Evolutionary conservation across 2,113 vertebrate genomes (phyloP), one percentile per base, ranked within the genome.

Genomic region (Kobus ellipsiprymnus): DNA sequence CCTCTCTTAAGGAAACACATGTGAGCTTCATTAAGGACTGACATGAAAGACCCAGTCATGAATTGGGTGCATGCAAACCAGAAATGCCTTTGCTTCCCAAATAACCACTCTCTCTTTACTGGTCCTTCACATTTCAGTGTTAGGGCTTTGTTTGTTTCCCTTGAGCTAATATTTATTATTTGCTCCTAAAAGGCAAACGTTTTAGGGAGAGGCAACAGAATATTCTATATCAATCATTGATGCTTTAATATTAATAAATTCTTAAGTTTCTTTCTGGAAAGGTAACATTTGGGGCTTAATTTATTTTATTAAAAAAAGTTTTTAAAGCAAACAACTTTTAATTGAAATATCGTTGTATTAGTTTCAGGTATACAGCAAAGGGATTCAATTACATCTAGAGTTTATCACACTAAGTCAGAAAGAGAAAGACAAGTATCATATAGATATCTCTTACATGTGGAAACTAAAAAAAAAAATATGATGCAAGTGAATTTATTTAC

Each of bases 1-100:
- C 23, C 13, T 19, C 23, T 85, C 33, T 14, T n/a, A 25, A 77
- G 40, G 29, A 52, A 57, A 44, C 7, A 64, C 33, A n/a, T 1
- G 0, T 12, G 27, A 23, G 13, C 44, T 91, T 59, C 46, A 11
- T 60, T 64, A 46, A 77, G 19, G 33, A 52, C 21, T 55, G 12
- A 16, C 19, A 46, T 0, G 1, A 50, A 60, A 40, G 19, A 54
- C 17, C 17, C 74, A 23, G 30, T 36, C n/a, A 15, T 82, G 6
- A 21, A 2, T 2, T 2, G 4, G 6, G 10, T 5, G 6, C 2
- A 5, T 23, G 25, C 7, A 62, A 85, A 54, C 52, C 27, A 83
- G 74, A 46, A 84, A 46, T 25, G 5, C 9, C n/a, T 84, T 55
- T 88, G 17, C 54, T 91, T 89, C 50, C 67, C 14, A n/a, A 55